Base-by-base conservation (phyloP, 2,113 vertebrate species). In the Vombatus ursinus region DNA sequence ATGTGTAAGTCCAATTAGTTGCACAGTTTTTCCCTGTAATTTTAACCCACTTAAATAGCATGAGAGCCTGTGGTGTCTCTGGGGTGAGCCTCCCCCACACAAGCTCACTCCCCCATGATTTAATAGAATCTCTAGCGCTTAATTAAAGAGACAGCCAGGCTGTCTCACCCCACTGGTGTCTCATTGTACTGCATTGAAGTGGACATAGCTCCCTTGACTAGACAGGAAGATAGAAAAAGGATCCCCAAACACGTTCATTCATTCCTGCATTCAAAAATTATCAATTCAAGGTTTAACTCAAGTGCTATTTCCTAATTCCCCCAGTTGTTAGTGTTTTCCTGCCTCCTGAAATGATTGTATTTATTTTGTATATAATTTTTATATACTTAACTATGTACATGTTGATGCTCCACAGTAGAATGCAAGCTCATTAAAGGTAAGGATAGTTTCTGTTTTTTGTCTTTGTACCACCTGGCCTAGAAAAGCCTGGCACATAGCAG, bases 11-110 rank as follows among this genome's bases (percentile, higher is more conserved):
- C 97, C 98, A 97, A 98, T 98, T 97, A 98, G 98, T 98, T 48
- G 89, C 95, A 50, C 95, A 97, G 97, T 97, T 97, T 95, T 97
- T 98, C 98, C 97, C 97, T 97, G 98, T 94, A 97, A 95, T 93
- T 96, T 97, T 97, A 98, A 98, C 97, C 98, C 97, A 98, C 96
- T 98, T 98, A 97, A 98, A 98, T 92, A 98, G 98, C 96, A 95
- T 44, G 94, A 97, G 97, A 96, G 97, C 92, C 97, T 93, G 96
- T 96, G 95, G 96, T 31, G 97, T 96, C 96, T 97, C 98, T 98
- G 98, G 96, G 97, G 97, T 98, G 98, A 92, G 94, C 96, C 97
- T 95, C 97, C 97, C 97, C 77, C 84, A 11, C 97, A 51, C 94
- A 5, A 54, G 6, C 94, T 25, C 92, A 92, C 96, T 94, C 98